phyloP scores from a whole-genome alignment of 2,888 invertebrate species.

The Oligia fasciuncula region DNA sequence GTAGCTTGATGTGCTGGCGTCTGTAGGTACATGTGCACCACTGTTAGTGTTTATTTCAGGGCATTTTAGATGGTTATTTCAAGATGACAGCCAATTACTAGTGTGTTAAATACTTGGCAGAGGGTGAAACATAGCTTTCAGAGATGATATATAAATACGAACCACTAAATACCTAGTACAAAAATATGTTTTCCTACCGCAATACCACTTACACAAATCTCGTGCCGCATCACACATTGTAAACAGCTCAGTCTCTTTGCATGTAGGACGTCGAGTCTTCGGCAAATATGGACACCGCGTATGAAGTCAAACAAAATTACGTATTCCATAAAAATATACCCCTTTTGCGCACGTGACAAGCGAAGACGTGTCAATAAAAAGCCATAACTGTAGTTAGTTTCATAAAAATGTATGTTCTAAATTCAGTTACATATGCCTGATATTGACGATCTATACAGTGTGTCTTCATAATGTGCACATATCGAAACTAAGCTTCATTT shows the following conservation, averaged over 20 bases:
- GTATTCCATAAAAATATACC: constrained; percentile 90
- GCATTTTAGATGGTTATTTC: too few species aligned
- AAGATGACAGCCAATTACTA: background rate
- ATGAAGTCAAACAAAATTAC: constrained; percentile 90
- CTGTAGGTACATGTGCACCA: too few species aligned
- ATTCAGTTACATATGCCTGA: constrained; percentile 11
- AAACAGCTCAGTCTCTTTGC: constrained; percentile 80
- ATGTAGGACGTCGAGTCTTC: constrained; percentile 88
- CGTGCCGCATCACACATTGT: constrained; percentile 68
- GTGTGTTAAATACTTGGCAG: background rate
- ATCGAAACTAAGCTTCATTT: too few species aligned
- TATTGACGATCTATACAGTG: background rate
- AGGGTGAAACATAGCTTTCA: background rate
- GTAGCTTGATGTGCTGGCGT: too few species aligned
- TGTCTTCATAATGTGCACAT: too few species aligned
- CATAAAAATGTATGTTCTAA: constrained; percentile 51
- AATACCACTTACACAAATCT: background rate
- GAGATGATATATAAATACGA: background rate
- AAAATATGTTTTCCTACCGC: too few species aligned
- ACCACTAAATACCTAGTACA: background rate
- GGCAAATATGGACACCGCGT: constrained; percentile 89
- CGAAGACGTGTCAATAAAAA: constrained; percentile 71
- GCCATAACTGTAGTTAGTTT: constrained; percentile 68
- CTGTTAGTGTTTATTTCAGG: too few species aligned
- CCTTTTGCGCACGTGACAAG: constrained; percentile 87